A percentile compares a stretch with the other conserved stretches of the same genome.
Evolutionary conservation across 1,140 invertebrate genomes (phyloP).

Genomic region (Leptinotarsa texana): DNA sequence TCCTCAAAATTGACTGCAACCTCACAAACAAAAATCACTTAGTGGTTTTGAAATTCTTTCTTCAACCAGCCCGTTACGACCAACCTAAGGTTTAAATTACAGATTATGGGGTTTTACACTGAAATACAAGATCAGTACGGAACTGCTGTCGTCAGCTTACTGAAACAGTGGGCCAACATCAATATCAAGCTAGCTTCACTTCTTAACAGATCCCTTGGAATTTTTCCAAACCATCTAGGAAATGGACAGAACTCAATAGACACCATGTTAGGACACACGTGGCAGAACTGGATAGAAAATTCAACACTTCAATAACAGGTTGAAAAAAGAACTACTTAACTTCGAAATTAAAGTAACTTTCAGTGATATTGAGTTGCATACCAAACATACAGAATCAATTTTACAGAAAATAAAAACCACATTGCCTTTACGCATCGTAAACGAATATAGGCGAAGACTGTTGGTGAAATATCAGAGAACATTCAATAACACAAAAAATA

Average conservation of each 20-base stretch:
- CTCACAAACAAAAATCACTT: too few species aligned
- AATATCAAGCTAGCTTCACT: neutral
- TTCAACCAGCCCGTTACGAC: too few species aligned
- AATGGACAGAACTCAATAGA: neutral
- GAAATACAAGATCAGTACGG: neutral
- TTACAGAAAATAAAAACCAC: neutral
- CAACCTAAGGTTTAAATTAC: too few species aligned
- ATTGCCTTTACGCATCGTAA: neutral
- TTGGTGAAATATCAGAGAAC: neutral
- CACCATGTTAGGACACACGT: neutral
- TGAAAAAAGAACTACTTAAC: slow-evolving; percentile 1
- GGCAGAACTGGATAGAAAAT: neutral
- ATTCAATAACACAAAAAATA: neutral
- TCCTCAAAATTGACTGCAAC: too few species aligned
- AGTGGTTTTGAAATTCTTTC: too few species aligned
- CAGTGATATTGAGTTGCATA: neutral
- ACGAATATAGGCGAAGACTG: neutral
- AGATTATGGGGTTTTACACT: too few species aligned
- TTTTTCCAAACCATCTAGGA: neutral
- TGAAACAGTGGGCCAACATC: neutral
- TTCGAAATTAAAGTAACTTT: neutral
- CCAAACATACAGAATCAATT: neutral
- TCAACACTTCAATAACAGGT: slow-evolving; percentile 3
- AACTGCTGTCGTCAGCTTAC: neutral
- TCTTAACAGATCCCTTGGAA: neutral